Conservation (phyloP, 1,140 invertebrate genomes). For the Cydia strobilella region DNA sequence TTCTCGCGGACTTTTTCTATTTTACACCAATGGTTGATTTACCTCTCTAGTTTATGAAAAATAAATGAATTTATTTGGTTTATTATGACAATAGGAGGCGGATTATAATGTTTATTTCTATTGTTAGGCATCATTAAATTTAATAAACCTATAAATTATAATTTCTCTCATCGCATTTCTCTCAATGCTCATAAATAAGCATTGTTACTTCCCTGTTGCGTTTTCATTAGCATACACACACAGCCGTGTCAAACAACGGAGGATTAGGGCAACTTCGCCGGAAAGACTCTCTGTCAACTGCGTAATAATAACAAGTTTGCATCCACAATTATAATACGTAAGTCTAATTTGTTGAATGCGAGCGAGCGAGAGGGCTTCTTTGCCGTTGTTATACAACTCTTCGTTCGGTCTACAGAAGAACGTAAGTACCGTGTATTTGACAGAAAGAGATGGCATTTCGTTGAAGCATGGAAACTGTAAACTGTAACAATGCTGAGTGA, state of each 20-base stretch:
- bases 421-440: background rate
- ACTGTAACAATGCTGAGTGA: constrained; percentile 27
- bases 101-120: background rate
- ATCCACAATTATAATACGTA: constrained; percentile 31
- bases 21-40: background rate
- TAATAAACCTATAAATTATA: background rate
- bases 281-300: background rate
- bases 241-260: constrained; percentile 2
- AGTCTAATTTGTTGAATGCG: constrained; percentile 28
- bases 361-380: constrained; percentile 16
- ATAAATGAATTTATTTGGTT: background rate
- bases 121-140: background rate
- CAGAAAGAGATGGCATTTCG: background rate
- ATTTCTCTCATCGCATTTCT: too few species aligned
- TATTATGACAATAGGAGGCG: background rate
- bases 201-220: constrained; percentile 4
- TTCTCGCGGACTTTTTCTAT: background rate
- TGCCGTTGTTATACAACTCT: constrained; percentile 16
- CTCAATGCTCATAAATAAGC: background rate
- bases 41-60: background rate
- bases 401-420: background rate
- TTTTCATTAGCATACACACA: constrained; percentile 8
- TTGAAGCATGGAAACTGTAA: constrained; percentile 10
- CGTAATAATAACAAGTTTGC: constrained; percentile 21
- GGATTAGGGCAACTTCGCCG: constrained; percentile 5